Evolutionary conservation across 2,797 vertebrate genomes (phyloP), one percentile per base, ranked within the genome.

Genomic region (Poecilia velifera): DNA sequence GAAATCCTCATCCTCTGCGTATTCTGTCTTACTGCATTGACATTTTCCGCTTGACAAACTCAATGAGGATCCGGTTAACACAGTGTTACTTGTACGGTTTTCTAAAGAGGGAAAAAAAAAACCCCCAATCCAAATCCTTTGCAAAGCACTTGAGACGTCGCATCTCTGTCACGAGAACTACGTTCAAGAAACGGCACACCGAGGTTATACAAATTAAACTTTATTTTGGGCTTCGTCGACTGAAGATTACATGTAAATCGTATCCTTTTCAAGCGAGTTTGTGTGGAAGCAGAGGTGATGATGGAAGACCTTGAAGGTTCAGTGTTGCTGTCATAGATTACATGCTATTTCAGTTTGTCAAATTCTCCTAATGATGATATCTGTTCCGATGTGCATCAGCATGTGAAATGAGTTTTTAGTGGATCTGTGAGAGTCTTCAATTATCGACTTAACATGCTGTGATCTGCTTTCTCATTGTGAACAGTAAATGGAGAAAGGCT

Each of bases 321-420:
- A 41, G 39, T 14, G 39, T 22, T 7, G 9, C 41, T 76, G 22
- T 74, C 59, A 59, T 43, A 31, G 51, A 81, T 72, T 47, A 57
- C 51, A 64, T 71, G 46, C 43, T 31, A 45, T 68, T 68, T 36
- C n/a, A 41, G 2, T 73, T 73, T 75, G 75, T 83, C 64, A 39
- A 47, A 79, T 18, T 57, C 7, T 77, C 57, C 53, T 64, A 3
- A 28, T 53, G 39, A 79, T 68, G 39, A 83, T 57, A 76, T 77
- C 57, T 45, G 72, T 73, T 64, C 81, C 3, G 78, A 83, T 81
- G 62, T 83, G 14, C 36, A 84, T 49, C 47, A 77, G 57, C 25
- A 73, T 66, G 22, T 78, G 31, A 88, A 72, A 76, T 74, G 6
- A 73, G 57, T 55, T 86, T 59, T 78, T 49, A 73, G 76, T 76